phyloP scores from a whole-genome alignment of 2,888 invertebrate genomes.

The Petrolisthes cinctipes region DNA sequence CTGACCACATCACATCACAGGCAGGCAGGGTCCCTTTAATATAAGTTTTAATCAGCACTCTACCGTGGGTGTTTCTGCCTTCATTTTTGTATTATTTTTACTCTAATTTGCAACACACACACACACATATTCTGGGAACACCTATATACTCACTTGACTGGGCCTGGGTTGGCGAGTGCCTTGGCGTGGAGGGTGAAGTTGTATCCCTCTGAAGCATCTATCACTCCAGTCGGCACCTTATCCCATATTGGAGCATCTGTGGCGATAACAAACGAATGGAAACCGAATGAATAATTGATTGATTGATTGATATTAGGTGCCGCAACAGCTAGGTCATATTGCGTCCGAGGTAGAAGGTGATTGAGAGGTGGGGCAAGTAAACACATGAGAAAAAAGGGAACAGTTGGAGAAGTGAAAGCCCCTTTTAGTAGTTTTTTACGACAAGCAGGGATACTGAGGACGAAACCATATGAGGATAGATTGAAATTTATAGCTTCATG shows the following conservation, averaged over 20 bases:
- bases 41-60: too few relatives aligned
- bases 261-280: not conserved
- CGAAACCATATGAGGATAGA: not conserved
- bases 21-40: too few relatives aligned
- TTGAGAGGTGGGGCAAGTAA: not conserved
- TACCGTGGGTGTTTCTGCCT: too few relatives aligned
- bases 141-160: constrained; percentile 50
- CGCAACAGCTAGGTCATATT: too few relatives aligned
- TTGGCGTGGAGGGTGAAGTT: constrained; percentile 51
- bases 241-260: constrained; percentile 62
- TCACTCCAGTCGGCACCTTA: constrained; percentile 36
- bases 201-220: constrained; percentile 53
- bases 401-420: too few relatives aligned
- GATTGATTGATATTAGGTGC: too few relatives aligned
- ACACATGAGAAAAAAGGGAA: not conserved
- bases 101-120: not conserved
- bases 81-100: too few relatives aligned
- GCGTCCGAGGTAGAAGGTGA: too few relatives aligned
- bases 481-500: not conserved
- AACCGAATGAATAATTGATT: not conserved
- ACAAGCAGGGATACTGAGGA: too few relatives aligned
- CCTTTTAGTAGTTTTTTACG: too few relatives aligned
- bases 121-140: not conserved
- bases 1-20: too few relatives aligned
- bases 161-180: constrained; percentile 61